Conservation (phyloP, 23 tunicate species). For the Ascidia mentula region DNA sequence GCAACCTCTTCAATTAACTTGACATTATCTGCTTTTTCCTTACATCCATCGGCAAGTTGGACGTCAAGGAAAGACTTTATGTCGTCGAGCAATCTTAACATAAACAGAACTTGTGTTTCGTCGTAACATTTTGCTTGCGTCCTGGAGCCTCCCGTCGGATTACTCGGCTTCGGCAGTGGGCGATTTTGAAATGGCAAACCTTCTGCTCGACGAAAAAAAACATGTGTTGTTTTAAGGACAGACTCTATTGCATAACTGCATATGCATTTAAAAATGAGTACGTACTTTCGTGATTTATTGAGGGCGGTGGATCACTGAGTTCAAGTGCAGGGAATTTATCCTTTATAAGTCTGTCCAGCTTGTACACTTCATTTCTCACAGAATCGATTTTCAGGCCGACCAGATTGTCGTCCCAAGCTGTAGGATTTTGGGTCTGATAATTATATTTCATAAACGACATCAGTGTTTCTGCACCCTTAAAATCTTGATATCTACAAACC, state of each 20-base stretch:
- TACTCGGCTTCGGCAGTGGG: neutral
- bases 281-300: too few relatives aligned
- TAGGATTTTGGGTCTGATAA: too few relatives aligned
- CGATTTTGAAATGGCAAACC: too few relatives aligned
- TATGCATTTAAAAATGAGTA: too few relatives aligned
- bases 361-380: neutral
- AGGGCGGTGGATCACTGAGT: too few relatives aligned
- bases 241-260: too few relatives aligned
- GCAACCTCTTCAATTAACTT: neutral
- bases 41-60: neutral
- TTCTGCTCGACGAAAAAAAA: too few relatives aligned
- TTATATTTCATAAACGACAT: too few relatives aligned
- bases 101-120: neutral
- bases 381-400: neutral
- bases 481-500: too few relatives aligned
- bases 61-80: neutral
- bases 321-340: neutral
- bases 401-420: too few relatives aligned
- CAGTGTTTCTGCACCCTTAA: too few relatives aligned
- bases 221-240: too few relatives aligned
- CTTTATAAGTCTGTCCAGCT: neutral
- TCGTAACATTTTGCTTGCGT: neutral
- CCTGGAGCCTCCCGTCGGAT: neutral
- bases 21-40: neutral
- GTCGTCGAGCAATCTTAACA: neutral